Evolutionary conservation across 2,888 invertebrate genomes (phyloP), one percentile per base, ranked within the genome.

Genomic region (Reticulitermes lucifugus): DNA sequence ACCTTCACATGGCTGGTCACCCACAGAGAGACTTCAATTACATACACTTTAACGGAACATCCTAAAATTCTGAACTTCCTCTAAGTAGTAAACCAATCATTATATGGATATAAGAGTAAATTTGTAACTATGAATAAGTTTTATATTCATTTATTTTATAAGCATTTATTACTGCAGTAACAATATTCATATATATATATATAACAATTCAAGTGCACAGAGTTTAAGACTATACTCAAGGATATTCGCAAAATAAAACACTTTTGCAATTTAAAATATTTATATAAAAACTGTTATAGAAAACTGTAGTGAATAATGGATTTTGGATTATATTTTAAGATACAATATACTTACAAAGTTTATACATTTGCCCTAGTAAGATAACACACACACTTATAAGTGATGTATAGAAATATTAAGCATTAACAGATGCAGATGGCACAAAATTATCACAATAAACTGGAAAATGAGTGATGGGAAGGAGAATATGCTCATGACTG

Each of bases 91-190:
- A 55, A 55, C 55, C 18, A 55, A 18, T 55, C 18, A 55, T 18
- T 55, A 18, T 55, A 55, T 55, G 55, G 18, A 18, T 18, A 55
- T 55, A 0, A 14, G 4, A 18, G 14, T 55, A 55, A 12, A 55
- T 14, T 55, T 4, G 14, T 18, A 55, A 18, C 55, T 55, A 18
- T 2, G 55, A 18, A 55, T 14, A 18, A 60, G 25, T 65, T 65
- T 65, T 65, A n/a, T n/a, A 25, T 65, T 65, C 7, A 2, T 65
- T 65, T 65, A 77, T 65, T 84, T 71, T 81, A 71, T 84, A 84
- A 84, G 84, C 84, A 70, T 84, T 84, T 80, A 84, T 84, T 84
- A 81, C 70, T 84, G 79, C 81, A 84, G 59, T 84, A 84, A 84
- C 84, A 84, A 81, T 84, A 51, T 80, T 84, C 71, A 73, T 83